phyloP scores from a whole-genome alignment of 2,797 vertebrate species.

The Phataginus tetradactyla region DNA sequence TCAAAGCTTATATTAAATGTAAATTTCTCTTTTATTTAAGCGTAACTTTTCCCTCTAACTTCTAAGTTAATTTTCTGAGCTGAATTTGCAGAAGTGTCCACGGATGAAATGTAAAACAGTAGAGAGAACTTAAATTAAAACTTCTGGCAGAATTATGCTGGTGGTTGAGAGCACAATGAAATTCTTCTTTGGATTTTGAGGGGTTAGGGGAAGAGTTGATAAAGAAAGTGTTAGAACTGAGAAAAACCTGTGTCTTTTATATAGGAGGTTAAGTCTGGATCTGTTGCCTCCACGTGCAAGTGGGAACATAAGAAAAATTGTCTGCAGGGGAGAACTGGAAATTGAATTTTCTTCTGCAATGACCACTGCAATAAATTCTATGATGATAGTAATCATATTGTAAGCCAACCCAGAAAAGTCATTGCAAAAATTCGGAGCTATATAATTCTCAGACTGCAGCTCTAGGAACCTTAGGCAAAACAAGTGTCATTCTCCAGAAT shows the following conservation, averaged over 20 bases:
- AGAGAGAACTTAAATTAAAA: constrained; percentile 33
- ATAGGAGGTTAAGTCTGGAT: constrained; percentile 37
- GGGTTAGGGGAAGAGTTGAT: neutral
- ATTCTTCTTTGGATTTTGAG: neutral
- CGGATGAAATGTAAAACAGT: constrained; percentile 28
- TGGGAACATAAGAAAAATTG: constrained; percentile 29
- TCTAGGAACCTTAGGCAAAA: neutral
- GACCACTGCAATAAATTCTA: constrained; percentile 1
- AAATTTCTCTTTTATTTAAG: neutral
- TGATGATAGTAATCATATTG: constrained; percentile 29
- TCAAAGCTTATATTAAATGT: neutral
- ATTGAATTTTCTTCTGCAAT: constrained; percentile 59
- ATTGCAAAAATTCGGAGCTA: neutral
- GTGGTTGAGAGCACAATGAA: neutral
- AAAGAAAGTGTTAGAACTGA: constrained; percentile 26
- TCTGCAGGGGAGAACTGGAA: neutral
- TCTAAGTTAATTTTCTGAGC: neutral
- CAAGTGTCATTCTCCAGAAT: neutral
- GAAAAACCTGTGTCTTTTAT: constrained; percentile 42
- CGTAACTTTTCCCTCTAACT: neutral
- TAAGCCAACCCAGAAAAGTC: constrained; percentile 21
- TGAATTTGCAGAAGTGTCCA: constrained; percentile 16
- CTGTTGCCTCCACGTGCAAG: neutral
- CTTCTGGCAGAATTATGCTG: constrained; percentile 17
- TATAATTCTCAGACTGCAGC: neutral